These are phyloP conservation scores for Epirrhoe tristata DNA, from an alignment of 2,888 invertebrate genomes.

Conservation along the genomic window DNA sequence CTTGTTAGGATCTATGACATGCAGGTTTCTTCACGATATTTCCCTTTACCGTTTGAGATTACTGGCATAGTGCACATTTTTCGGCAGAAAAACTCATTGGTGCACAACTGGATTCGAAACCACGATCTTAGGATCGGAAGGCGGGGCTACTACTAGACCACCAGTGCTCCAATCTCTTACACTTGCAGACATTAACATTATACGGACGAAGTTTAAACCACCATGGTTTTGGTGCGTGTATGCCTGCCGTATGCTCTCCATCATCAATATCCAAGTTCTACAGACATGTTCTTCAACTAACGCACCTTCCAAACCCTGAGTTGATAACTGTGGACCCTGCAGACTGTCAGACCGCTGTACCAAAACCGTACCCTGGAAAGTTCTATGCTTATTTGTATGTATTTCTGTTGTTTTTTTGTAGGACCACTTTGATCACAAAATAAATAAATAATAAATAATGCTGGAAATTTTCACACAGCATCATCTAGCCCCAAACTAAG, in stretches of 20 bases:
- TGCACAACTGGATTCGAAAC: too few species aligned
- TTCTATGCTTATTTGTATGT: conserved; percentile 26
- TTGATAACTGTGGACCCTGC: conserved; percentile 3
- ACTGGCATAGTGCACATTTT: too few species aligned
- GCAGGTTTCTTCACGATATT: too few species aligned
- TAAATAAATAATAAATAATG: too few species aligned
- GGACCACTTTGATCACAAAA: too few species aligned
- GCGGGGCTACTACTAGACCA: too few species aligned
- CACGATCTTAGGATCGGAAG: too few species aligned
- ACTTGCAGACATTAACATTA: conserved; percentile 18
- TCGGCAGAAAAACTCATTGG: too few species aligned
- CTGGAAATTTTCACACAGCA: too few species aligned
- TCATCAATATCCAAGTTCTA: conserved; percentile 49
- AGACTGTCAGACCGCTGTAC: conserved; percentile 15
- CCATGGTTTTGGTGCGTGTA: conserved; percentile 53
- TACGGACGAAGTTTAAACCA: conserved; percentile 38
- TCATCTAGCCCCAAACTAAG: too few species aligned
- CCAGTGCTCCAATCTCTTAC: background rate
- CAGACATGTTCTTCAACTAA: conserved; percentile 42
- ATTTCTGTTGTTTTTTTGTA: background rate
- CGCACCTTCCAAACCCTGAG: conserved; percentile 43
- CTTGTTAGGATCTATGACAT: too few species aligned
- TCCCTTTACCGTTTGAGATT: too few species aligned
- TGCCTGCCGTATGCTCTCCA: conserved; percentile 51
- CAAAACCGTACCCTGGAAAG: conserved; percentile 9